A percentile compares a stretch with the other conserved stretches of the same genome.
These are phyloP conservation scores for Gorsachius magnificus DNA, from an alignment of 2,797 vertebrate species.

Conservation along the genomic window DNA sequence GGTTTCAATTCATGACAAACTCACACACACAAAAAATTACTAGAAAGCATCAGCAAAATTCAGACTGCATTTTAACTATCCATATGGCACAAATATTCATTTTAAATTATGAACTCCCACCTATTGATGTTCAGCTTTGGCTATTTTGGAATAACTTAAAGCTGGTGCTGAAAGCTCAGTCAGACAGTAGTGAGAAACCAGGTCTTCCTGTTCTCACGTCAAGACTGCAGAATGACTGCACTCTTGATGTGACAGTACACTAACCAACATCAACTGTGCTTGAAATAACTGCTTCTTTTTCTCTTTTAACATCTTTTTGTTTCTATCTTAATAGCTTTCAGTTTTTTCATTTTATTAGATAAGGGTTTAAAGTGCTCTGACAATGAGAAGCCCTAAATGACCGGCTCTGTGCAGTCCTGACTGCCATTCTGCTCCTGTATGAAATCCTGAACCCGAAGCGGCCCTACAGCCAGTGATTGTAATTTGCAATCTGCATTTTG, in stretches of 20 bases:
- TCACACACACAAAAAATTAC: background rate
- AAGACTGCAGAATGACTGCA: background rate
- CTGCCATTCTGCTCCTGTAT: background rate
- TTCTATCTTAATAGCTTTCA: background rate
- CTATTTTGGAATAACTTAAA: background rate
- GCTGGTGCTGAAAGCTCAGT: background rate
- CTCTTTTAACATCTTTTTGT: background rate
- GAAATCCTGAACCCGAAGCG: background rate
- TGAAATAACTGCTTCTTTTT: background rate
- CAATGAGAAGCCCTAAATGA: background rate
- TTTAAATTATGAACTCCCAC: background rate
- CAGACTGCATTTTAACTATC: background rate
- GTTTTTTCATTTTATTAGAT: background rate
- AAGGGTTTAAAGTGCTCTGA: background rate
- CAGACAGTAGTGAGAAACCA: background rate
- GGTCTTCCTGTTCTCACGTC: background rate
- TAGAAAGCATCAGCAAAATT: background rate
- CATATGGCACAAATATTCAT: background rate
- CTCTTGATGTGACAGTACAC: background rate
- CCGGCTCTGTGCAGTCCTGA: background rate
- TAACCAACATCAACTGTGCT: background rate
- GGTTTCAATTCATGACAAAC: background rate
- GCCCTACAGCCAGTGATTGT: background rate
- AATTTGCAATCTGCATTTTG: background rate
- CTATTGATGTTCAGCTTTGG: background rate